Conservation (phyloP, 2,113 vertebrate species). For the Myotis brandtii region DNA sequence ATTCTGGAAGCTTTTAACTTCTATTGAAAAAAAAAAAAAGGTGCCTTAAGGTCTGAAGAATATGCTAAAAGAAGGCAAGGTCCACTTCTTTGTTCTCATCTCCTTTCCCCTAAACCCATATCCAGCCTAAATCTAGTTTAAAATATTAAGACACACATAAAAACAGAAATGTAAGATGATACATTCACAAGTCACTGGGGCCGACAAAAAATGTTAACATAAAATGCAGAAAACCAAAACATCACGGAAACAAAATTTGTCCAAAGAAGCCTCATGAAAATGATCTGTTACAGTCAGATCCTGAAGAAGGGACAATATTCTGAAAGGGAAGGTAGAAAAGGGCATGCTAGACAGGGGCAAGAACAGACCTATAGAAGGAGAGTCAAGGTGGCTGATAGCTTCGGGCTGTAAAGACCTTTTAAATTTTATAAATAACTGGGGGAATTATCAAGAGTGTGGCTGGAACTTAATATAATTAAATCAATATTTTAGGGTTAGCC, state of each 20-base stretch:
- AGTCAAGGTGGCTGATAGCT: not conserved
- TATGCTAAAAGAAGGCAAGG: not conserved
- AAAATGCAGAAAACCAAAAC: constrained; percentile 9
- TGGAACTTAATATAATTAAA: not conserved
- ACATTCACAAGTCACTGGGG: not conserved
- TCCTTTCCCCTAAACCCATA: constrained; percentile 1
- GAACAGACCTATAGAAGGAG: not conserved
- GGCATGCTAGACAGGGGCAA: not conserved
- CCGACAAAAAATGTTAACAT: not conserved
- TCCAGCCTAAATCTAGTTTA: constrained; percentile 21
- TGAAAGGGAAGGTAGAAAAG: not conserved
- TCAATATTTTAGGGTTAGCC: not conserved
- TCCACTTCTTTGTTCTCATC: not conserved
- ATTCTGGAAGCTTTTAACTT: not conserved
- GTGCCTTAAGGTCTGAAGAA: constrained; percentile 16
- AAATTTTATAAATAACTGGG: not conserved
- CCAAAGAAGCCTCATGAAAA: constrained; percentile 10
- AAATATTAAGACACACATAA: constrained; percentile 16
- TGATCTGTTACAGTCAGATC: not conserved
- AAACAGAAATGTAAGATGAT: not conserved
- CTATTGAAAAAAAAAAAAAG: not conserved
- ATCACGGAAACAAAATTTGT: not conserved
- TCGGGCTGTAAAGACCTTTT: not conserved
- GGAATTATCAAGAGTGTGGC: not conserved
- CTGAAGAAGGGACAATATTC: not conserved